Base-by-base conservation (phyloP, 2,888 invertebrate genomes). In the Amphiduros pacificus region DNA sequence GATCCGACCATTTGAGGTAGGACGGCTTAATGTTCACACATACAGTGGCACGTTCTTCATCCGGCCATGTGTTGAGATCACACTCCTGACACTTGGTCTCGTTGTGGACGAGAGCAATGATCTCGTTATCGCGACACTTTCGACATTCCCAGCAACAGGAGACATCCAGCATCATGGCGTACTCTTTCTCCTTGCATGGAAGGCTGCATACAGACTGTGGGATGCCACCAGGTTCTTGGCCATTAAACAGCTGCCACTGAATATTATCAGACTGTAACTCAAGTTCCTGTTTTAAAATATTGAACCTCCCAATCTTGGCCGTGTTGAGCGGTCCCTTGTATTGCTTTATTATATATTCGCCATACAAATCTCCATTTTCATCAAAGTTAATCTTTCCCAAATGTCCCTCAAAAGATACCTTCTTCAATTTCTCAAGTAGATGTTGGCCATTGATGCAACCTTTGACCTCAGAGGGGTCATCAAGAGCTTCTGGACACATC, bases 61-160 rank as follows among this genome's bases (percentile, higher is more conserved):
- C 65, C 26, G 67, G 67, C 67, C 67, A 67, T 20, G 44, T 51
- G 20, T 48, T 44, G 6, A 36, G 26, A 11, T 63, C 63, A 51
- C 70, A 70, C 17, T 41, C 17, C 24, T 58, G 29, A 29, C 70
- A 70, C 11, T 36, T 53, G 6, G 36, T 54, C 44, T 65, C 62
- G n/a, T 44, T 24, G 11, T 36, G 50, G 17, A 41, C 54, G 22
- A 66, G 44, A n/a, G n/a, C n/a, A n/a, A 67, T 52, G n/a, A 49
- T n/a, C 50, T 70, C 67, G 44, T 70, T 70, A 29, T 60, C 55
- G 4, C 63, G 44, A 48, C 70, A 70, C 24, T 31, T 17, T 2
- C 49, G 31, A 49, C 70, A 70, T 20, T 71, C 61, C 69, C 69
- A 70, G 29, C 62, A 65, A 49, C 65, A 62, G 24, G 53, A 44